Evolutionary conservation across 2,888 invertebrate species (phyloP).

Genomic region (Eupithecia tripunctaria): DNA sequence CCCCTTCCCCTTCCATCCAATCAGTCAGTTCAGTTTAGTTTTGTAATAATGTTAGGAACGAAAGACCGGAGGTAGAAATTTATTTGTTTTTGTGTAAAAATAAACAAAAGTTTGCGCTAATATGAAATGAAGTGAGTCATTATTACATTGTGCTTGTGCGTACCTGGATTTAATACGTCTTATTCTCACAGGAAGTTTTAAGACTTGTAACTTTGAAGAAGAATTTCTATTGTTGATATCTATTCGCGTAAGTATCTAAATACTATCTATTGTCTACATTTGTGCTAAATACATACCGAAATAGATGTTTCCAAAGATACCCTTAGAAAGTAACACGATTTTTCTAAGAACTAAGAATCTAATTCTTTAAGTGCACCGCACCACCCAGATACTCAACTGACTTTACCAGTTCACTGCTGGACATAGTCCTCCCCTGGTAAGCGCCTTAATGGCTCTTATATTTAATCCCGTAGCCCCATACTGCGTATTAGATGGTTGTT

Average conservation of each 20-base stretch:
- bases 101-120: neutral
- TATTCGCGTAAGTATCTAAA: neutral
- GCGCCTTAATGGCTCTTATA: neutral
- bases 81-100: slow-evolving; percentile 3
- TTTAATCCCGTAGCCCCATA: neutral
- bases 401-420: neutral
- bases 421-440: neutral
- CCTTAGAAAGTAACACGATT: neutral
- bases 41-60: neutral
- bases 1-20: neutral
- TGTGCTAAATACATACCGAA: neutral
- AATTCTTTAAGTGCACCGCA: neutral
- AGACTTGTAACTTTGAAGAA: neutral
- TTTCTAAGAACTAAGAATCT: neutral
- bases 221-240: neutral
- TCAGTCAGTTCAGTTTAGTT: neutral
- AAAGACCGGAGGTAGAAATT: neutral
- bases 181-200: neutral
- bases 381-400: neutral
- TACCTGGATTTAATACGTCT: neutral
- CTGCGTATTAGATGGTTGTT: neutral
- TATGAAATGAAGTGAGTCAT: neutral
- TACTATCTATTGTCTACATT: neutral
- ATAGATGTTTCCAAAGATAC: neutral
- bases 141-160: neutral